Base-by-base conservation (phyloP, 1,140 invertebrate species). In the Augochlora pura region DNA sequence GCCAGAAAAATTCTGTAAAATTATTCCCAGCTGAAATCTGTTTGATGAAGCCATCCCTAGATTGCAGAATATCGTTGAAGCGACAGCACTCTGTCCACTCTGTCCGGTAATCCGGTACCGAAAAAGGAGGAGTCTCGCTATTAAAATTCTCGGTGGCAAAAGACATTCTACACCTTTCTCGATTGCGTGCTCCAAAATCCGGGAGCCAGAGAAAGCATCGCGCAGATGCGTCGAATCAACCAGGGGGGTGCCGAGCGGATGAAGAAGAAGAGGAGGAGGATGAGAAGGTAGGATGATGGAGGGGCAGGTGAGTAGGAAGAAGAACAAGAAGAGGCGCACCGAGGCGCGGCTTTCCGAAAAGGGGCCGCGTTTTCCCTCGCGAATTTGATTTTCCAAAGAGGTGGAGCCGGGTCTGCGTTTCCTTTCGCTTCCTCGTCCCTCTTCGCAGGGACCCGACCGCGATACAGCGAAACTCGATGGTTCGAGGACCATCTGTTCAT, bases 401-500 rank as follows among this genome's bases (percentile, higher is more conserved):
- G 73, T 67, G 67, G 64, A 65, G 62, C 70, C 73, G 49, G 25
- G 71, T 68, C 46, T 64, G 71, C 75, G 67, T 60, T 75, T 81
- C 66, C 42, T 77, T 66, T 74, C 77, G 74, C 69, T 65, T 79
- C 65, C 63, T 57, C 60, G 12, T 64, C 49, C 7, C 67, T 66
- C 82, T 85, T 86, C 63, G 67, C 84, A 79, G 64, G 59, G 59
- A 23, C 66, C 49, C 27, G 57, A 25, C 60, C 32, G 32, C 62
- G 69, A 78, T 85, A 62, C 62, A 42, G 46, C 75, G 72, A 77
- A n/a, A 86, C 82, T 80, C 82, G 72, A 79, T n/a, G 32, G 32
- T 32, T 32, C 32, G 32, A 2, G 68, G 76, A 73, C 87, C 89
- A 90, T 90, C 90, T 90, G 90, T 84, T 85, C 89, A 65, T 80